Evolutionary conservation across 2,888 invertebrate genomes (phyloP), one percentile per base, ranked within the genome.

Genomic region (Matsumyia berberina): DNA sequence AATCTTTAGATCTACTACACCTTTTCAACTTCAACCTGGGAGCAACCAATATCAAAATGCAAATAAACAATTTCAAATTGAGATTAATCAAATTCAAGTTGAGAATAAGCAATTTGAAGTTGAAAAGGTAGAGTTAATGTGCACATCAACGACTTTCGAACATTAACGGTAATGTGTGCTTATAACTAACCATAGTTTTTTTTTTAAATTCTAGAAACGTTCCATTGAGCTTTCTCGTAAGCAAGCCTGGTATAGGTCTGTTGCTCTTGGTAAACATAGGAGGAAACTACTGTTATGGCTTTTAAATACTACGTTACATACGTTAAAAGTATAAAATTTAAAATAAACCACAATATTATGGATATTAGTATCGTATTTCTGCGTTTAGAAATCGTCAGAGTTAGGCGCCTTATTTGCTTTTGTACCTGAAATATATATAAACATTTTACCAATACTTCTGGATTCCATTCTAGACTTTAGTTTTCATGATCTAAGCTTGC

Each of bases 401-500:
- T 92, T 92, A 72, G 94, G 93, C 0, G 90, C 93, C 29, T 90
- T 95, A 69, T 95, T 95, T 88, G 92, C 93, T 37, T 95, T 95
- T 89, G 93, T 95, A 72, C 95, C 95, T 7, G 95, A 95, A 88
- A 94, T 94, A 87, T 95, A 95, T 89, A 90, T 95, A 8, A 94
- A 95, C 87, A 93, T 93, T 29, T 85, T 92, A 35, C 92, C 92
- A 0, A 89, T 91, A 53, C 79, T 92, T 7, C 80, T 92, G 72
- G 92, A 92, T 57, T 89, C 90, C 5, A 89, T 91, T n/a, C 89
- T 92, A 88, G 92, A 92, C 86, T 92, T 91, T 42, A 90, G 89
- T 58, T 90, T 91, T 87, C 92, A 92, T 55, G 92, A 92, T 67
- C 86, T 92, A 42, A 87, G 87, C 11, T 66, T 89, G 4, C 92